These are phyloP conservation scores for Eulemur mongoz DNA, from an alignment of 2,797 vertebrate genomes.

Conservation along the genomic window DNA sequence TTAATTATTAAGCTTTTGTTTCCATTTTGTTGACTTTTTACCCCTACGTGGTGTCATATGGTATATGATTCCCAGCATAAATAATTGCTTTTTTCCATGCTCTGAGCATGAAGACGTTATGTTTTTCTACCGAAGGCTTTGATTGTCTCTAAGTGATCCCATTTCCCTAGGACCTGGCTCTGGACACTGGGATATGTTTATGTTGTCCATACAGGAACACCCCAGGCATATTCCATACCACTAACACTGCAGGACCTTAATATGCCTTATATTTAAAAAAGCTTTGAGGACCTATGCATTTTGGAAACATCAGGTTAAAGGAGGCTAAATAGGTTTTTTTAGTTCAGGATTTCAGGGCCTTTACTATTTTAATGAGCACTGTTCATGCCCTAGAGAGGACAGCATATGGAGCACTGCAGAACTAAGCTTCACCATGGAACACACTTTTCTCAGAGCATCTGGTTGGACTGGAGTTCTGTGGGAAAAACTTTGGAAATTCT, in stretches of 20 bases:
- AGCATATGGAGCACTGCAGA: background rate
- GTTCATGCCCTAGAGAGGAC: background rate
- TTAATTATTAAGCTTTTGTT: slow-evolving; percentile 51
- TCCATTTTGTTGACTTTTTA: slow-evolving; percentile 15
- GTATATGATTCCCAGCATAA: background rate
- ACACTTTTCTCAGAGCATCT: background rate
- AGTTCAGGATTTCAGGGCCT: background rate
- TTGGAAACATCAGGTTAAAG: background rate
- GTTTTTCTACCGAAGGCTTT: slow-evolving; percentile 47
- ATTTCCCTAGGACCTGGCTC: background rate
- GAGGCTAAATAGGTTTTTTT: background rate
- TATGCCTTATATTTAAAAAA: slow-evolving; percentile 1
- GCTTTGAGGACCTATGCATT: background rate
- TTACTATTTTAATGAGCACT: background rate
- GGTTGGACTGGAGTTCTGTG: background rate
- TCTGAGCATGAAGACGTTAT: slow-evolving; percentile 1
- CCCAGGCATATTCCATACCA: background rate
- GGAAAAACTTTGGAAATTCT: background rate
- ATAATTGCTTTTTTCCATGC: slow-evolving; percentile 28
- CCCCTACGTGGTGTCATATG: background rate
- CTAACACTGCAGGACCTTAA: background rate
- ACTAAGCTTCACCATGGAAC: background rate
- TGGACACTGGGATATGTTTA: background rate
- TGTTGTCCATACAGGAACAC: background rate
- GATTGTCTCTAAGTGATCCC: slow-evolving; percentile 26